These are phyloP conservation scores for Lasioglossum villosulum DNA, from an alignment of 2,888 invertebrate genomes.

Conservation along the genomic window DNA sequence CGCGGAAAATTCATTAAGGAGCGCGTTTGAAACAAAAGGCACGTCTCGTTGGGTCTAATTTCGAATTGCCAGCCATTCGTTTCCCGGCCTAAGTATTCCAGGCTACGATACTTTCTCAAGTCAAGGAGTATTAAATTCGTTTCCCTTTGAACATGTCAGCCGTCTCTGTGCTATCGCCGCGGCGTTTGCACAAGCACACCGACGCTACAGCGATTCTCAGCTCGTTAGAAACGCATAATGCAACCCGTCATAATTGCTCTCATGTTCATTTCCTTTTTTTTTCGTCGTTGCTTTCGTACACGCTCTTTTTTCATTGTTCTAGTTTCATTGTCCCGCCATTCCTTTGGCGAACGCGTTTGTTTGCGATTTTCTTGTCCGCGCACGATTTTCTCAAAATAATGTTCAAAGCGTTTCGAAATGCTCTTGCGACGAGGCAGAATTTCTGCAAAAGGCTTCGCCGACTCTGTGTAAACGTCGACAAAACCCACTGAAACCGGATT, in stretches of 20 bases:
- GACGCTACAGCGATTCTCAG: conserved; percentile 50
- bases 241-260: conserved; percentile 51
- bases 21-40: conserved; percentile 4
- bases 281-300: not conserved
- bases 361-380: not conserved
- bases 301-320: not conserved
- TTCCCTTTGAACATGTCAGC: conserved; percentile 54
- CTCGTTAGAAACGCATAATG: conserved; percentile 54
- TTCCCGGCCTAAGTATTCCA: conserved; percentile 32
- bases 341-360: conserved; percentile 3
- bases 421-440: not conserved
- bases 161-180: conserved; percentile 34
- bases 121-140: conserved; percentile 49
- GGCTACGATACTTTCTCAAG: conserved; percentile 35
- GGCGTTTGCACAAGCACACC: conserved; percentile 49
- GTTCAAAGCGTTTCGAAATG: not conserved
- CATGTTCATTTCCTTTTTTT: not conserved
- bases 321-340: not conserved
- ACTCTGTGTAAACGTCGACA: not conserved
- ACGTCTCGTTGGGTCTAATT: conserved; percentile 21
- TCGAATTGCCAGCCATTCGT: conserved; percentile 44
- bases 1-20: conserved; percentile 27
- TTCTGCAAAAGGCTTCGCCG: not conserved
- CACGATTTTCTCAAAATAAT: not conserved
- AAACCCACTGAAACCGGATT: not conserved